phyloP scores from a whole-genome alignment of 2,888 invertebrate genomes.

The Desoria tigrina region DNA sequence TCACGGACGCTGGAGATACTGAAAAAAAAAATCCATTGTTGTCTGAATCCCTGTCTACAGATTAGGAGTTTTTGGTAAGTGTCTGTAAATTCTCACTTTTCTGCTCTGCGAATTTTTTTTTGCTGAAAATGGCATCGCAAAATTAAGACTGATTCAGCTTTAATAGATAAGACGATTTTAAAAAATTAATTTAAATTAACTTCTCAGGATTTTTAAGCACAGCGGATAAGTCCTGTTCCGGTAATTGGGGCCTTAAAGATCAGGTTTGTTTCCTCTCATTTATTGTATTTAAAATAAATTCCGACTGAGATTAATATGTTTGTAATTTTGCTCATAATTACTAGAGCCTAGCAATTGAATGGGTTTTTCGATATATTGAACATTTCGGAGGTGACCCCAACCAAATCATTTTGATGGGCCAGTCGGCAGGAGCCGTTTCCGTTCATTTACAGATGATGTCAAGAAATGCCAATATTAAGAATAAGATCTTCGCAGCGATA shows the following conservation, averaged over 20 bases:
- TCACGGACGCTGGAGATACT: too few species aligned
- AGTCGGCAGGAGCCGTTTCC: neutral
- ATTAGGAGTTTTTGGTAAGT: conserved; percentile 34
- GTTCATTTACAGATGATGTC: conserved; percentile 35
- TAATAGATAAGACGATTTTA: too few species aligned
- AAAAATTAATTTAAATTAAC: too few species aligned
- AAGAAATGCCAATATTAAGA: conserved; percentile 17
- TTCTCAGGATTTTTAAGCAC: conserved; percentile 39
- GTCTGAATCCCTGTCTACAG: too few species aligned
- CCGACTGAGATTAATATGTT: neutral
- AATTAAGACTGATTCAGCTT: too few species aligned
- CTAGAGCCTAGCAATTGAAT: conserved; percentile 32
- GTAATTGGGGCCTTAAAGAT: conserved; percentile 35
- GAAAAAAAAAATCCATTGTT: too few species aligned
- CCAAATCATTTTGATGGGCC: conserved; percentile 21
- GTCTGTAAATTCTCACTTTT: neutral
- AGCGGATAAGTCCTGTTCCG: conserved; percentile 23
- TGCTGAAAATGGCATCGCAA: too few species aligned
- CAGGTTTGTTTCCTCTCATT: too few species aligned
- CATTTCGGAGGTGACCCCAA: conserved; percentile 31
- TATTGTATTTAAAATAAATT: too few species aligned
- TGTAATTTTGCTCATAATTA: conserved; percentile 18
- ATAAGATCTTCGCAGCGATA: conserved; percentile 35
- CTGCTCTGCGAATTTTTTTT: too few species aligned
- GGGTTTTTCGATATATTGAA: conserved; percentile 23